These are phyloP conservation scores for Lepidurus packardi DNA, from an alignment of 1,140 invertebrate species.

Conservation along the genomic window DNA sequence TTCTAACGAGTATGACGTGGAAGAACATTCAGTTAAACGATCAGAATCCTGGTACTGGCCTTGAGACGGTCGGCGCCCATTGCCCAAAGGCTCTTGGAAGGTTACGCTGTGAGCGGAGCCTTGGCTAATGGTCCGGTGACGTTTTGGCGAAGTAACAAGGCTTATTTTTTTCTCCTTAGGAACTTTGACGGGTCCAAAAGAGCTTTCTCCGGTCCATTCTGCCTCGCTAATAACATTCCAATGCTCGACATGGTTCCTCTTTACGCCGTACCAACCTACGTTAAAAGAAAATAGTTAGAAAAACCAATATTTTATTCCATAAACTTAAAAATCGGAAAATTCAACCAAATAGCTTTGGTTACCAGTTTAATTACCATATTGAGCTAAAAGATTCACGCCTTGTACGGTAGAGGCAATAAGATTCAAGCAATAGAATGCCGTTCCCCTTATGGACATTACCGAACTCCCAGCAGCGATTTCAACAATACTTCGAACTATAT, in stretches of 20 bases:
- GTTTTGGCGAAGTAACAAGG: background rate
- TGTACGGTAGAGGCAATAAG: conserved; percentile 72
- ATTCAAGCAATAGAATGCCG: conserved; percentile 79
- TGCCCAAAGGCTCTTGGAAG: conserved; percentile 25
- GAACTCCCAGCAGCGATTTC: conserved; percentile 66
- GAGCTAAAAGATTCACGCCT: conserved; percentile 67
- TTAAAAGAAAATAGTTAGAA: background rate
- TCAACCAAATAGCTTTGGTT: conserved; percentile 36
- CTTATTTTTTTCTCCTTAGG: background rate
- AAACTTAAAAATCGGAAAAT: conserved; percentile 26
- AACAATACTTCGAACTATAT: conserved; percentile 57
- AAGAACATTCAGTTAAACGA: background rate
- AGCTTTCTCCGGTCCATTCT: conserved; percentile 27
- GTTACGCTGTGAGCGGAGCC: conserved; percentile 34
- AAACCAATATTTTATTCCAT: background rate
- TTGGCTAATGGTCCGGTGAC: conserved; percentile 32
- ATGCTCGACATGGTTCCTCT: conserved; percentile 29
- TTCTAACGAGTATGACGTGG: conserved; percentile 30
- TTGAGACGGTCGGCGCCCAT: conserved; percentile 28
- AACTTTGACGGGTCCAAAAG: background rate
- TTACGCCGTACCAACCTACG: conserved; percentile 32
- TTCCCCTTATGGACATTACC: conserved; percentile 80
- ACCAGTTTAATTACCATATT: conserved; percentile 51
- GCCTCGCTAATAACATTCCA: conserved; percentile 33
- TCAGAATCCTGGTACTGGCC: background rate